phyloP scores from a whole-genome alignment of 1,140 invertebrate species.

The Cecropterus lyciades region DNA sequence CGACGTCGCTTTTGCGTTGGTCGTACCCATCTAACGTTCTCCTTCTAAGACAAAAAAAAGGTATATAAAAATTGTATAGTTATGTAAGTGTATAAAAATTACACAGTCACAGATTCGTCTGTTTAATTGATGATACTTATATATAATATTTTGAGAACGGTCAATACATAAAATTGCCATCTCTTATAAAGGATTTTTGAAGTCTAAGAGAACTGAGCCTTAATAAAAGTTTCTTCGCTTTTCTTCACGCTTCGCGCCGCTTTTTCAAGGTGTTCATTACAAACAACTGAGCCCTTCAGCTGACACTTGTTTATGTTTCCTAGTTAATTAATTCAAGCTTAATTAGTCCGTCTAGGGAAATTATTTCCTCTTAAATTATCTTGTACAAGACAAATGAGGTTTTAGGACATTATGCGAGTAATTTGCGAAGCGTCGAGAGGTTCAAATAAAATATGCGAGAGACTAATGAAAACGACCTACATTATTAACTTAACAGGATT shows the following conservation, averaged over 20 bases:
- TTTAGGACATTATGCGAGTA: constrained; percentile 47
- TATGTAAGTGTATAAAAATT: too few species aligned
- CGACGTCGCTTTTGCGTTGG: too few species aligned
- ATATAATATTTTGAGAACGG: too few species aligned
- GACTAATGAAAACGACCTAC: constrained; percentile 54
- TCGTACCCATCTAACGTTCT: too few species aligned
- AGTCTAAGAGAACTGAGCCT: too few species aligned
- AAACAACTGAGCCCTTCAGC: constrained; percentile 31
- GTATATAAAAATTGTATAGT: too few species aligned
- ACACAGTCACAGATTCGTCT: too few species aligned
- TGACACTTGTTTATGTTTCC: constrained; percentile 52
- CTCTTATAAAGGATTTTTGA: too few species aligned
- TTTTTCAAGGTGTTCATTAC: constrained; percentile 35
- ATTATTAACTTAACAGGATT: constrained; percentile 49
- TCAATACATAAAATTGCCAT: too few species aligned
- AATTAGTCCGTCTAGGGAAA: constrained; percentile 56
- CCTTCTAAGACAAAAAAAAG: too few species aligned
- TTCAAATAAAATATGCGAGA: constrained; percentile 54
- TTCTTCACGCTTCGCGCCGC: constrained; percentile 9
- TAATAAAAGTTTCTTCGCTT: background rate
- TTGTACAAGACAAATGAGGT: constrained; percentile 55
- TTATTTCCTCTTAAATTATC: constrained; percentile 59
- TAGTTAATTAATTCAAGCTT: constrained; percentile 60
- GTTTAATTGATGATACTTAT: too few species aligned
- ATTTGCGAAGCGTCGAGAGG: constrained; percentile 46